A percentile compares a stretch with the other conserved stretches of the same genome.
These are phyloP conservation scores for Columba livia DNA, from an alignment of 2,113 vertebrate species.

Conservation along the genomic window DNA sequence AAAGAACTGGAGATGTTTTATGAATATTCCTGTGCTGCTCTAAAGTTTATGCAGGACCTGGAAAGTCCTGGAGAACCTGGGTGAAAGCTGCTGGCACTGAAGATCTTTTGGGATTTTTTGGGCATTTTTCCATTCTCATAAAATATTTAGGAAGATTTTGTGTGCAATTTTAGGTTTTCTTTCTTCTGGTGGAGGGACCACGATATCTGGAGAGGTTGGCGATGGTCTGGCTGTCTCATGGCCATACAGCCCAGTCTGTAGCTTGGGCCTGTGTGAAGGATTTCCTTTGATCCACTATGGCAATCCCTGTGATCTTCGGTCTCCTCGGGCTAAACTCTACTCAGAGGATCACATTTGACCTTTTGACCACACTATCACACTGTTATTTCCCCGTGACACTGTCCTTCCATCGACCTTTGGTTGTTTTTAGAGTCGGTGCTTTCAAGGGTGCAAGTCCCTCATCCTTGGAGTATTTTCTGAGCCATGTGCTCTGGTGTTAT, in stretches of 20 bases:
- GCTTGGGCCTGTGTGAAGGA: neutral
- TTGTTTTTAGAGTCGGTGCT: neutral
- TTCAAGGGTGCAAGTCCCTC: neutral
- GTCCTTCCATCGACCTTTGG: neutral
- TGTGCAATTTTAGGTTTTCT: neutral
- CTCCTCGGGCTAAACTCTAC: neutral
- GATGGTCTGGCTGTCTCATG: neutral
- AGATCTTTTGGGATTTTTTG: neutral
- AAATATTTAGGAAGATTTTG: neutral
- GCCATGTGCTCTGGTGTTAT: neutral
- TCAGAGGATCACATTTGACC: neutral
- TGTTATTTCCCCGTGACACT: neutral
- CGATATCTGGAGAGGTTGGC: neutral
- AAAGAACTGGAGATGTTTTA: neutral
- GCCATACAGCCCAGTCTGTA: fast-evolving
- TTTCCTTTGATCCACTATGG: neutral
- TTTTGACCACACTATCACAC: neutral
- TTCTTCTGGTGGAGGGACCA: neutral
- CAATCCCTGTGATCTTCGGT: neutral
- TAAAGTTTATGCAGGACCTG: neutral
- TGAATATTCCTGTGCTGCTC: neutral
- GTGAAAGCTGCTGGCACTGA: neutral
- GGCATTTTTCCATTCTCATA: neutral
- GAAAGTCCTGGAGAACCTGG: neutral
- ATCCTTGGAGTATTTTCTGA: neutral